Conservation (phyloP, 2,113 vertebrate species). For the Apeltes quadracus region DNA sequence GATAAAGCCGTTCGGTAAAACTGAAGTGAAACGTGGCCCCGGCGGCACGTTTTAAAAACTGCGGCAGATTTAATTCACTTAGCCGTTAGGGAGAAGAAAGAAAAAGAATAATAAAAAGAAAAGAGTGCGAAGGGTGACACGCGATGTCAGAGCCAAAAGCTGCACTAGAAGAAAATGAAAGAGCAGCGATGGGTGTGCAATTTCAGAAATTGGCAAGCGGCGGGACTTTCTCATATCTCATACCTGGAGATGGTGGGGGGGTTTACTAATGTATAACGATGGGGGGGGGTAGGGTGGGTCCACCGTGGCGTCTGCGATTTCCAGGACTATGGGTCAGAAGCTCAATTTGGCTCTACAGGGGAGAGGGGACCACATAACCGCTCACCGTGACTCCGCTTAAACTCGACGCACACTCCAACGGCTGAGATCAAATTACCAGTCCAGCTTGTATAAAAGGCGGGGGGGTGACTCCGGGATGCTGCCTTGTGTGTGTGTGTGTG, state of each 20-base stretch:
- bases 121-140: conserved; percentile 45
- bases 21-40: conserved; percentile 63
- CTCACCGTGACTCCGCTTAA: conserved; percentile 35
- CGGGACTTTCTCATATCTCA: conserved; percentile 32
- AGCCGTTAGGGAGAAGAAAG: conserved; percentile 56
- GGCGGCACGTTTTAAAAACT: conserved; percentile 64
- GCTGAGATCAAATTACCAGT: conserved; percentile 51
- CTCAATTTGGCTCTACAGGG: conserved; percentile 1
- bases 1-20: conserved; percentile 59
- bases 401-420: conserved; percentile 64
- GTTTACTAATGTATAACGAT: no score
- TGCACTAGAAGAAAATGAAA: conserved; percentile 43
- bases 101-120: neutral
- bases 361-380: conserved; percentile 22
- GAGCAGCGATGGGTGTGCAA: conserved; percentile 22
- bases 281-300: conserved; percentile 6
- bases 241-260: conserved; percentile 18
- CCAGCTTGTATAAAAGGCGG: conserved; percentile 7
- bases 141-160: conserved; percentile 44
- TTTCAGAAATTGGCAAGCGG: conserved; percentile 38
- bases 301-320: conserved; percentile 6
- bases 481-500: neutral
- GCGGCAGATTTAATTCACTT: conserved; percentile 73
- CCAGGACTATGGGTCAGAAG: neutral
- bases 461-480: no score